Conservation (phyloP, 2,113 vertebrate genomes). For the Helogale parvula region DNA sequence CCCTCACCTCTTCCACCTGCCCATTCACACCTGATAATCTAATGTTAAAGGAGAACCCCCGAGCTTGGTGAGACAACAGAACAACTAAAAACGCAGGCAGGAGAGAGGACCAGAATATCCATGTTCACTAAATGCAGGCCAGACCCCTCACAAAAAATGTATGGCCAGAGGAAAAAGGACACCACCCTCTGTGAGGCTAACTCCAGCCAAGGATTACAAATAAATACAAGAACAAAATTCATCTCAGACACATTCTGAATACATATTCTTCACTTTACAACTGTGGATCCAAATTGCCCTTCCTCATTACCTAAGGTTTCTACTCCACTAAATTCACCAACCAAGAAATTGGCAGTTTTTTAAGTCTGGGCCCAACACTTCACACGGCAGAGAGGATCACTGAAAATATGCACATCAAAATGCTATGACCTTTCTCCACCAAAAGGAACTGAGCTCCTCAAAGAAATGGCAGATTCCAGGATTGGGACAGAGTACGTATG, state of each 20-base stretch:
- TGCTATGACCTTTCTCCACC: neutral
- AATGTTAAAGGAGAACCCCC: neutral
- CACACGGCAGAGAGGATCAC: neutral
- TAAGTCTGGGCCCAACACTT: neutral
- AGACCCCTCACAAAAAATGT: neutral
- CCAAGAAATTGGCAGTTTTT: neutral
- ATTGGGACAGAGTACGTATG: neutral
- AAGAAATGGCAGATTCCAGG: neutral
- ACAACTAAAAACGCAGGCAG: neutral
- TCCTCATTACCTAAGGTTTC: neutral
- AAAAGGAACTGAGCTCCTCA: neutral
- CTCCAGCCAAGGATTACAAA: conserved; percentile 26
- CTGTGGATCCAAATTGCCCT: neutral
- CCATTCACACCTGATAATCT: neutral
- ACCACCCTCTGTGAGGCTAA: conserved; percentile 14
- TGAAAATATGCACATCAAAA: accelerated
- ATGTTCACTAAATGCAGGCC: neutral
- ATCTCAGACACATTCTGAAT: neutral
- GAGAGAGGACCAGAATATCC: neutral
- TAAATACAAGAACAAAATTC: neutral
- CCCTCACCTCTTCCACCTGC: no score
- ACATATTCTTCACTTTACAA: neutral
- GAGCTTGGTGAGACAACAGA: neutral
- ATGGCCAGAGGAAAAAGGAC: neutral
- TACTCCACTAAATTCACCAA: neutral